These are phyloP conservation scores for Volucella bombylans DNA, from an alignment of 2,888 invertebrate species.

Conservation along the genomic window DNA sequence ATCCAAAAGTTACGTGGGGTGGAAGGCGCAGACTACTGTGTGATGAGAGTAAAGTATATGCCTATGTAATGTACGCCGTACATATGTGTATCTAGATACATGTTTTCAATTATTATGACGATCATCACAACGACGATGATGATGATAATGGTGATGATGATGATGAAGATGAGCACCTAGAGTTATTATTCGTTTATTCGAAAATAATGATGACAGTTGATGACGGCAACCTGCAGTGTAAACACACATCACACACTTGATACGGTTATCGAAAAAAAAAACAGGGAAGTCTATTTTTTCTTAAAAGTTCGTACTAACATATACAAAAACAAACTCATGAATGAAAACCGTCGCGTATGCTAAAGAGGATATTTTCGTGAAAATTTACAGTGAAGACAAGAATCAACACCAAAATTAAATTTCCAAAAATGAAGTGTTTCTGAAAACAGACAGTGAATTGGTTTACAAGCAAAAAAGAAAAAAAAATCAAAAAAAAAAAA, in stretches of 20 bases:
- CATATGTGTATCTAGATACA: slow-evolving; percentile 56
- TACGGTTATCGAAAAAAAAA: slow-evolving; percentile 37
- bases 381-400: slow-evolving; percentile 41
- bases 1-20: slow-evolving; percentile 48
- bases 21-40: slow-evolving; percentile 56
- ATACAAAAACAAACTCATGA: slow-evolving; percentile 43
- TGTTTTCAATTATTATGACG: slow-evolving; percentile 72
- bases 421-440: slow-evolving; percentile 60
- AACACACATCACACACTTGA: slow-evolving; percentile 74
- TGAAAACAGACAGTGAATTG: slow-evolving; percentile 57
- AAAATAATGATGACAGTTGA: slow-evolving; percentile 78
- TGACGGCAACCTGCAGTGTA: slow-evolving; percentile 77
- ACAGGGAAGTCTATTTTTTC: slow-evolving; percentile 21
- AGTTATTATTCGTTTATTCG: slow-evolving; percentile 76
- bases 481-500: slow-evolving; percentile 55
- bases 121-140: slow-evolving; percentile 19
- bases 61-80: slow-evolving; percentile 67
- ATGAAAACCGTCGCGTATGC: slow-evolving; percentile 58
- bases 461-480: slow-evolving; percentile 27
- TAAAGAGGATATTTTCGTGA: slow-evolving; percentile 50
- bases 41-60: slow-evolving; percentile 66
- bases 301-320: not conserved
- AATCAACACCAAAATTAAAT: not conserved
- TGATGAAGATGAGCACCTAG: slow-evolving; percentile 74
- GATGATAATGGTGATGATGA: slow-evolving; percentile 44